Evolutionary conservation across 2,113 vertebrate genomes (phyloP).

Genomic region (Micromys minutus): DNA sequence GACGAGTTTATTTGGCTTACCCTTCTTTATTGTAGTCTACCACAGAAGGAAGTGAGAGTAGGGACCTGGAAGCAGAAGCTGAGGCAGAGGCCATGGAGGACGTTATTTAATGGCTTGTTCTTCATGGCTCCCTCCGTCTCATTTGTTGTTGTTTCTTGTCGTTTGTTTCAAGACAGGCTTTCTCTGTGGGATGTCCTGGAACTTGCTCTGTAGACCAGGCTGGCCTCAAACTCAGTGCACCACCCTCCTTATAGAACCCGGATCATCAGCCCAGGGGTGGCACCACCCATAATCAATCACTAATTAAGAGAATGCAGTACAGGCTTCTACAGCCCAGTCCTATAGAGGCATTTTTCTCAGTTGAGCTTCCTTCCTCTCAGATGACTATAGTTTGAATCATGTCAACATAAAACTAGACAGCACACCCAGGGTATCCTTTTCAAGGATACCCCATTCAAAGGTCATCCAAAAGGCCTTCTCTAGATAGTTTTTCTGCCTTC

Average conservation of each 20-base stretch:
- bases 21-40: background rate
- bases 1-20: background rate
- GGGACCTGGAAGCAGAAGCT: background rate
- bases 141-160: too few relatives aligned
- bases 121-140: background rate
- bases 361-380: background rate
- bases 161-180: too few relatives aligned
- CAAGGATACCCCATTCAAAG: background rate
- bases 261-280: background rate
- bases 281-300: background rate
- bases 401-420: background rate
- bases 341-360: background rate
- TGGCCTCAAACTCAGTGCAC: background rate
- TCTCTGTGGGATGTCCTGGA: background rate
- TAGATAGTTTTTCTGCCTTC: conserved; percentile 16
- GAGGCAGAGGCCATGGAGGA: background rate
- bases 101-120: background rate
- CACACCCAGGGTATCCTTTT: background rate
- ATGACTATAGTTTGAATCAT: background rate
- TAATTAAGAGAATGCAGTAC: background rate
- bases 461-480: background rate
- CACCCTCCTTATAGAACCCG: background rate
- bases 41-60: background rate
- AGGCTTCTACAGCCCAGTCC: background rate
- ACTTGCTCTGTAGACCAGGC: background rate